phyloP scores from a whole-genome alignment of 2,797 vertebrate species.

The Rhynchonycteris naso region DNA sequence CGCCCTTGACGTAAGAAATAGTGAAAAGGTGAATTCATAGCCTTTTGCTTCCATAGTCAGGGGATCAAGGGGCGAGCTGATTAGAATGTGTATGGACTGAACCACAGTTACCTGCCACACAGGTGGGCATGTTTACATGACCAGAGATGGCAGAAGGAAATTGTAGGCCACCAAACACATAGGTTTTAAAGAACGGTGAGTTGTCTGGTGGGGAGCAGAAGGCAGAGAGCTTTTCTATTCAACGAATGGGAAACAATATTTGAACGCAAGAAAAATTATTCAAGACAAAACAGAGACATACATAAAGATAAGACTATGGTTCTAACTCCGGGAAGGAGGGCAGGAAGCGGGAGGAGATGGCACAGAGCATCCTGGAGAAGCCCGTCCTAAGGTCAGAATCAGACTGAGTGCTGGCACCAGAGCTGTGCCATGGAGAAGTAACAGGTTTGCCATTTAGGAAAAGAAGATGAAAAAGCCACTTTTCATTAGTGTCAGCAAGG shows the following conservation, averaged over 20 bases:
- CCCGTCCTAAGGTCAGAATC: background rate
- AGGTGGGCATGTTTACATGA: background rate
- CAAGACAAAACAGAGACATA: background rate
- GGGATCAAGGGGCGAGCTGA: background rate
- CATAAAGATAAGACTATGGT: background rate
- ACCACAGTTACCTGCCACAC: background rate
- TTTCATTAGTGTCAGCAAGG: background rate
- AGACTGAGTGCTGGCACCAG: background rate
- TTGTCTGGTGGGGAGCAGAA: background rate
- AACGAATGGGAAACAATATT: background rate
- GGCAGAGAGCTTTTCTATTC: background rate
- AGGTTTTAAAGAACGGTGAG: background rate
- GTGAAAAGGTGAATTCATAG: background rate
- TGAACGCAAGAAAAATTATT: background rate
- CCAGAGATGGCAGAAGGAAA: background rate
- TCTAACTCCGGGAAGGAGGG: background rate
- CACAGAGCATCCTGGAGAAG: background rate
- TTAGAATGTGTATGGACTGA: background rate
- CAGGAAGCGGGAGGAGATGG: no score
- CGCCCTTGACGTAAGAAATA: background rate
- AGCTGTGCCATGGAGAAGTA: background rate
- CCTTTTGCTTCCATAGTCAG: background rate
- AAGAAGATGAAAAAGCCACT: background rate
- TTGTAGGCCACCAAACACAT: background rate
- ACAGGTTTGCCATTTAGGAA: background rate